Conservation (phyloP, 2,888 invertebrate species). For the Lasioglossum villosulum region DNA sequence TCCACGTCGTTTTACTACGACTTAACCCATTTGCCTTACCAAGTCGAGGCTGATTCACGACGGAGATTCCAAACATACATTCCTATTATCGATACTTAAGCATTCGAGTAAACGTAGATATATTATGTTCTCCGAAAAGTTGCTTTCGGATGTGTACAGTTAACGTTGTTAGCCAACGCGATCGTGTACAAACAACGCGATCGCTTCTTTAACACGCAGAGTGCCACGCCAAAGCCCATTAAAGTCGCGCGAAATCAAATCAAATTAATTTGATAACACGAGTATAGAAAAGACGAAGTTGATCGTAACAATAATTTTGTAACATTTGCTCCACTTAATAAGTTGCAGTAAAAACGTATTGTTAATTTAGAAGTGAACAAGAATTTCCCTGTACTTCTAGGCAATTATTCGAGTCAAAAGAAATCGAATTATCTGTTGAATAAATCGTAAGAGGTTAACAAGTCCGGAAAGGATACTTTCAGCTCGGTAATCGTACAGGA, state of each 20-base stretch:
- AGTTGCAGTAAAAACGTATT: no score
- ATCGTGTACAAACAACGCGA: background rate
- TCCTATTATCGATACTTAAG: background rate
- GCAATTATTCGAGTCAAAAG: background rate
- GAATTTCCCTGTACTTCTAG: no score
- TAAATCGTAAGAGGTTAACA: background rate
- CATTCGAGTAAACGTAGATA: background rate
- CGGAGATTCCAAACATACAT: background rate
- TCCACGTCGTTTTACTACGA: background rate
- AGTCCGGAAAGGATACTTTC: background rate
- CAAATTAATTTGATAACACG: no score
- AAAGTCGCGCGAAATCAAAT: background rate
- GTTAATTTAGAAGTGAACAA: no score
- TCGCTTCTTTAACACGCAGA: background rate
- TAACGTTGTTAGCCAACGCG: background rate
- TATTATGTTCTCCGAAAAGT: background rate
- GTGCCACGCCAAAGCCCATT: no score
- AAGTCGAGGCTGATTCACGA: background rate
- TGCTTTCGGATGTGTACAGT: background rate
- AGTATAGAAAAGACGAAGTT: no score
- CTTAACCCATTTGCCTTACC: background rate
- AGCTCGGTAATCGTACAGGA: background rate
- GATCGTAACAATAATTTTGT: no score
- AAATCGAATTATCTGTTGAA: background rate
- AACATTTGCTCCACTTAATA: no score